phyloP scores from a whole-genome alignment of 2,888 invertebrate genomes.

The Hirudinaria manillensis region DNA sequence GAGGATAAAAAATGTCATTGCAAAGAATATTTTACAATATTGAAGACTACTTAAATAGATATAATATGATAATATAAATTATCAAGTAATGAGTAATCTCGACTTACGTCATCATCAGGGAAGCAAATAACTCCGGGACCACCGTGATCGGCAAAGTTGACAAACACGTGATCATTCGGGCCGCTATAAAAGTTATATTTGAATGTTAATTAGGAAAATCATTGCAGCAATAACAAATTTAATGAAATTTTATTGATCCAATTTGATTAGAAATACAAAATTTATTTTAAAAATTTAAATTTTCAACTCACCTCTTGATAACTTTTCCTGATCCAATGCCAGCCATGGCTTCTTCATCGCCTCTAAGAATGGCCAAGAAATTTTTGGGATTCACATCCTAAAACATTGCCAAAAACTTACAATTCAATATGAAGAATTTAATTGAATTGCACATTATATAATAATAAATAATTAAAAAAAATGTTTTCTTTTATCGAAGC shows the following conservation, averaged over 20 bases:
- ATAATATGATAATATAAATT: neutral
- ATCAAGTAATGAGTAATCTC: neutral
- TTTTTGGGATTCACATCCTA: conserved; percentile 59
- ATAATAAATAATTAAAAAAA: no score
- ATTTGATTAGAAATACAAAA: neutral
- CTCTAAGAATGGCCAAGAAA: conserved; percentile 60
- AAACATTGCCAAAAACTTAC: neutral
- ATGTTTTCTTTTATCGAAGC: no score
- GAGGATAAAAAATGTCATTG: neutral
- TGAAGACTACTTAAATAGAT: neutral
- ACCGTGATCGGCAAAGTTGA: conserved; percentile 64
- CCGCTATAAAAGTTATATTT: conserved; percentile 48
- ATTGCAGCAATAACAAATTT: neutral
- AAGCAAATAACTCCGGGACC: conserved; percentile 60
- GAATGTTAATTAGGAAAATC: no score
- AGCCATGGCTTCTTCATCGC: conserved; percentile 55
- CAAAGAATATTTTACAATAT: neutral
- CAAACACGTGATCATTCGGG: conserved; percentile 60
- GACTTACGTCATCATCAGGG: conserved; percentile 51
- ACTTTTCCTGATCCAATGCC: conserved; percentile 58
- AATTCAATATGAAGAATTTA: neutral
- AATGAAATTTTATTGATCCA: neutral
- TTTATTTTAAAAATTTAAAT: neutral
- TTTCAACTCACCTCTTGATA: conserved; percentile 47
- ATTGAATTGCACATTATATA: no score